Conservation (phyloP, 2,113 vertebrate species). For the Apodemus speciosus region DNA sequence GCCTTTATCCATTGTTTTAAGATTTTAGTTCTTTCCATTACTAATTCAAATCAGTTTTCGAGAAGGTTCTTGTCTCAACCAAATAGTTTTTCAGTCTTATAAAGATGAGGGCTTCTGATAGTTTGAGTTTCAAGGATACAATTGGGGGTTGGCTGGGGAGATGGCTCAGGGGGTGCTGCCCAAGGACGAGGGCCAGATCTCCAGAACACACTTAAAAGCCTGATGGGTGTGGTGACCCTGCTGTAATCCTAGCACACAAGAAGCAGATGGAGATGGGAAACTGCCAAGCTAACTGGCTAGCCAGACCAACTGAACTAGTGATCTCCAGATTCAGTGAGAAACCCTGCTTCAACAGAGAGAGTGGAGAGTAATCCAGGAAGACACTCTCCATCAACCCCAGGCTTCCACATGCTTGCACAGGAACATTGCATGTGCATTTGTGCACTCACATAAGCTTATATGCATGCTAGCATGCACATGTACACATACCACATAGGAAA, state of each 20-base stretch:
- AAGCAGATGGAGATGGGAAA: neutral
- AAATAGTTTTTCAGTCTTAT: constrained; percentile 1
- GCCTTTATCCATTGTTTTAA: constrained; percentile 44
- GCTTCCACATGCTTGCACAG: neutral
- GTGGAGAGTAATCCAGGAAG: neutral
- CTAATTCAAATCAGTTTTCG: constrained; percentile 47
- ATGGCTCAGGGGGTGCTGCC: neutral
- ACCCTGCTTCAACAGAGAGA: neutral
- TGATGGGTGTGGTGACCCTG: neutral
- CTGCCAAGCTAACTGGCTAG: neutral
- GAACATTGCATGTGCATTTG: neutral
- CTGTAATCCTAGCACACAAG: neutral
- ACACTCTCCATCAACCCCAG: neutral
- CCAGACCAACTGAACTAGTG: neutral
- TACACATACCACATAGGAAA: neutral
- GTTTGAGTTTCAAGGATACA: constrained; percentile 43
- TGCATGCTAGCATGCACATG: neutral
- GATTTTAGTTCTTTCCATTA: constrained; percentile 37
- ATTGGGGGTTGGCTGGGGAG: neutral
- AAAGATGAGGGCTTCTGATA: neutral
- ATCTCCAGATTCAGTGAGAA: neutral
- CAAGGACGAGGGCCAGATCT: neutral
- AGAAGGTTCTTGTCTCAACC: constrained; percentile 9
- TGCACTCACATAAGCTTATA: neutral
- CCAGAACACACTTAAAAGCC: neutral